Conservation (phyloP, 2,888 invertebrate genomes). For the Empis stercorea region DNA sequence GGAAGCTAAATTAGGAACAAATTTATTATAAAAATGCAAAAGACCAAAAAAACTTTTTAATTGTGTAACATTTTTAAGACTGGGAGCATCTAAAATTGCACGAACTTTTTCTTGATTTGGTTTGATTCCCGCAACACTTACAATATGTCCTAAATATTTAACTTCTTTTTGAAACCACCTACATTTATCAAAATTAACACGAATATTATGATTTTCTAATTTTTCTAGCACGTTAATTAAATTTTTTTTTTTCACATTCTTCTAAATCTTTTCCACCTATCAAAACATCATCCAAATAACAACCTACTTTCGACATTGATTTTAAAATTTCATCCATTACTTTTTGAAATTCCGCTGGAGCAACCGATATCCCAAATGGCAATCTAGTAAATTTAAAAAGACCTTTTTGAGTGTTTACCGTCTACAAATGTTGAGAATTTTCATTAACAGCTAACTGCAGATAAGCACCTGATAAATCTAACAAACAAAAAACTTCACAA, state of each 20-base stretch:
- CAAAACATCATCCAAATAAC: conserved; percentile 12
- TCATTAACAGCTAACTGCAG: conserved; percentile 14
- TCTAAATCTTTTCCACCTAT: conserved; percentile 5
- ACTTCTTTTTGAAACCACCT: conserved; percentile 10
- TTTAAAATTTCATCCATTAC: conserved; percentile 12
- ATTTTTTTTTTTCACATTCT: conserved; percentile 8
- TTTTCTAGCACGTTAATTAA: conserved; percentile 8
- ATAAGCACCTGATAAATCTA: conserved; percentile 17
- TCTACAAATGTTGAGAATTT: conserved; percentile 15
- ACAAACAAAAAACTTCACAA: conserved; percentile 13
- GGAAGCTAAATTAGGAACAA: no score
- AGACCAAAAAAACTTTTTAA: no score
- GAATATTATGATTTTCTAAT: conserved; percentile 10
- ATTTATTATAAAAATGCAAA: no score
- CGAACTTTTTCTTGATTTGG: no score
- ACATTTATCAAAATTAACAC: conserved; percentile 12
- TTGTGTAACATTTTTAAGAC: no score
- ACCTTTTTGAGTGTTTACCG: conserved; percentile 18
- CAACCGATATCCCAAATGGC: conserved; percentile 12
- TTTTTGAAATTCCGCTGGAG: conserved; percentile 9
- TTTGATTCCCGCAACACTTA: no score
- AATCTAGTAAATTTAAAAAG: conserved; percentile 10
- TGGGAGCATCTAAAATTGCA: no score
- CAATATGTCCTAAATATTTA: conserved; percentile 7
- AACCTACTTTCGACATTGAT: conserved; percentile 3